Conservation (phyloP, 2,797 vertebrate species). For the Thalassophryne amazonica region DNA sequence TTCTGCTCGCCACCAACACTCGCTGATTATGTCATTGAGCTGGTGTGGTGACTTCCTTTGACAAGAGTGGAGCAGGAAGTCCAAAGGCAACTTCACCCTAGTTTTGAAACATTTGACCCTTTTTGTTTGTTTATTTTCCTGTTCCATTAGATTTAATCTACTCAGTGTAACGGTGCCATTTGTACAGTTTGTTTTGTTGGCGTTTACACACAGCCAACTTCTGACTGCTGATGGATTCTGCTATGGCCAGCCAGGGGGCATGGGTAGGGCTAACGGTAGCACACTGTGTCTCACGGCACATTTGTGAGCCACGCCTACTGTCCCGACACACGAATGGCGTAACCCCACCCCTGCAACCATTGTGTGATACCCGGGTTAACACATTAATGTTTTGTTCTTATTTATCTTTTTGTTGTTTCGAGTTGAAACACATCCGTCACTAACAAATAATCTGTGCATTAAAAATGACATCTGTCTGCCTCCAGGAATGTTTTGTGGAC, state of each 20-base stretch:
- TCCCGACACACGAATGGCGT: too few relatives aligned
- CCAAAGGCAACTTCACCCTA: constrained; percentile 9
- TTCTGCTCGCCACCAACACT: background rate
- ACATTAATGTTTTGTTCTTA: too few relatives aligned
- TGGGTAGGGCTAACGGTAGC: too few relatives aligned
- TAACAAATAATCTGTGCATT: too few relatives aligned
- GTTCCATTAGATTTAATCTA: constrained; percentile 46
- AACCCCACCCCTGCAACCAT: too few relatives aligned
- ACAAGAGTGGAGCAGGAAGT: constrained; percentile 7
- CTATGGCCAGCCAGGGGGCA: constrained; percentile 5
- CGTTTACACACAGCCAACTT: constrained; percentile 50
- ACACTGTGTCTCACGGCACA: too few relatives aligned
- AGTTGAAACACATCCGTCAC: too few relatives aligned
- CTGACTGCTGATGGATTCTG: constrained; percentile 44
- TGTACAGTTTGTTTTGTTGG: constrained; percentile 64
- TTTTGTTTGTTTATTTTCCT: constrained; percentile 19
- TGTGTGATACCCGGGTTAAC: too few relatives aligned
- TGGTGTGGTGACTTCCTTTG: constrained; percentile 8
- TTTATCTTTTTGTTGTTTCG: too few relatives aligned
- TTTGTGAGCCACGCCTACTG: too few relatives aligned
- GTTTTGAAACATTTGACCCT: constrained; percentile 40
- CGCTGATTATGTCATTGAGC: constrained; percentile 11
- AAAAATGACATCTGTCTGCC: too few relatives aligned
- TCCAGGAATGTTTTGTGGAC: too few relatives aligned
- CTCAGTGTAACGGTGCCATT: constrained; percentile 52